phyloP scores from a whole-genome alignment of 2,113 vertebrate species.

The Holacanthus passer region DNA sequence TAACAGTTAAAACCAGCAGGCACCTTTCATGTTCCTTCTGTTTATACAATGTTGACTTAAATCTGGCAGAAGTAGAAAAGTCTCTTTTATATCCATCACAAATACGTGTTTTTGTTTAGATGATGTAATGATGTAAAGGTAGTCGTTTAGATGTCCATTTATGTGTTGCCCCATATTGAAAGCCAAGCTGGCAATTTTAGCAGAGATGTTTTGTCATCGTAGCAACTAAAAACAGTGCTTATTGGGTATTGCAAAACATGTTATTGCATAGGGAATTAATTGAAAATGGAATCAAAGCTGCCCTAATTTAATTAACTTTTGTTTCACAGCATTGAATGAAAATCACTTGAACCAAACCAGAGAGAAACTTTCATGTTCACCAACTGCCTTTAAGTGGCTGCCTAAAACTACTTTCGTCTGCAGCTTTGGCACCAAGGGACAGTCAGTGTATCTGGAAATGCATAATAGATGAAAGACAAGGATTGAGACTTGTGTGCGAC shows the following conservation, averaged over 20 bases:
- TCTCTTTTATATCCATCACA: conserved; percentile 36
- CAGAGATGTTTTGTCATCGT: conserved; percentile 17
- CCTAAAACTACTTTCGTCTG: not conserved
- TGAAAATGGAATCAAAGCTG: conserved; percentile 8
- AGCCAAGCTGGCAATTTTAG: conserved; percentile 23
- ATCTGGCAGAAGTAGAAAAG: not conserved
- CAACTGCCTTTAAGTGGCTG: not conserved
- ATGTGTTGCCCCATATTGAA: conserved; percentile 57
- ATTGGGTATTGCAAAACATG: not conserved
- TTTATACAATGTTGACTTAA: not conserved
- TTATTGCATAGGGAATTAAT: not conserved
- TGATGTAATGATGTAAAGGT: conserved; percentile 34
- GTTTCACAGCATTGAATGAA: conserved; percentile 14
- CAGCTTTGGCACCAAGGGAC: not conserved
- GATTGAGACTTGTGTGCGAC: conserved; percentile 26
- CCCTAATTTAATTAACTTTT: conserved; percentile 10
- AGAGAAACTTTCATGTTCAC: not conserved
- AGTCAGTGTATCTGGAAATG: conserved; percentile 36
- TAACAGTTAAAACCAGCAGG: not conserved
- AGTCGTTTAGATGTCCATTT: no score
- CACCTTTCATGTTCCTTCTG: not conserved
- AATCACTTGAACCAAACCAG: not conserved
- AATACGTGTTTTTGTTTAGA: conserved; percentile 24
- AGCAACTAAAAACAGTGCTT: not conserved
- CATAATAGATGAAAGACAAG: conserved; percentile 30